These are phyloP conservation scores for Choloepus didactylus DNA, from an alignment of 2,797 vertebrate species.

Conservation along the genomic window DNA sequence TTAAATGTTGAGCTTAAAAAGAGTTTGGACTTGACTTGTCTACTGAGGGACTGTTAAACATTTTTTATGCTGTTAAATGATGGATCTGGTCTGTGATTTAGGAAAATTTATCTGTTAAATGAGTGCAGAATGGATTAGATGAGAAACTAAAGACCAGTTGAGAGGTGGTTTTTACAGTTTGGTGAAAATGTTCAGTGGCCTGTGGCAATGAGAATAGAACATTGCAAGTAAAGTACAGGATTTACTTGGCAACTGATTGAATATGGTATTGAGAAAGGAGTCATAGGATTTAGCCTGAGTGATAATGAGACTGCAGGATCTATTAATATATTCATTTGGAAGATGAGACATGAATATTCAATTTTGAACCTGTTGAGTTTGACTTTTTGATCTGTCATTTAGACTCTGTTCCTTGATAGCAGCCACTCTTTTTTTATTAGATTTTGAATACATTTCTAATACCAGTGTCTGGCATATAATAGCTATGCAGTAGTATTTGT, in stretches of 20 bases:
- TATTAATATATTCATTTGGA: not conserved
- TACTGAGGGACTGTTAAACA: not conserved
- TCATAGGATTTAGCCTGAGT: not conserved
- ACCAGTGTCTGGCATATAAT: not conserved
- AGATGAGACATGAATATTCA: not conserved
- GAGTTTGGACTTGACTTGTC: constrained; percentile 23
- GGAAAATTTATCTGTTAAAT: constrained; percentile 22
- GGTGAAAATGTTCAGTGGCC: not conserved
- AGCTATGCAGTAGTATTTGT: not conserved
- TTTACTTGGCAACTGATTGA: not conserved
- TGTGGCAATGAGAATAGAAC: not conserved
- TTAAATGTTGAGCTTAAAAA: not conserved
- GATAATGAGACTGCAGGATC: not conserved
- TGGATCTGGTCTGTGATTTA: not conserved
- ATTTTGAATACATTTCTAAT: constrained; percentile 26
- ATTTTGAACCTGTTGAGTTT: not conserved
- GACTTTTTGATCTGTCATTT: not conserved
- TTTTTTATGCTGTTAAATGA: constrained; percentile 36
- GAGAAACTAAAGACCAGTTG: constrained; percentile 52
- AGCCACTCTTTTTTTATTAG: not conserved
- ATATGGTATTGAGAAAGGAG: not conserved
- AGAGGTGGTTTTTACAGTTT: constrained; percentile 12
- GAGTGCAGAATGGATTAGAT: not conserved
- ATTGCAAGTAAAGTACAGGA: not conserved
- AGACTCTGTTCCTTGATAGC: not conserved